Conservation (phyloP, 2,888 invertebrate genomes). For the Synergus laeviventris region DNA sequence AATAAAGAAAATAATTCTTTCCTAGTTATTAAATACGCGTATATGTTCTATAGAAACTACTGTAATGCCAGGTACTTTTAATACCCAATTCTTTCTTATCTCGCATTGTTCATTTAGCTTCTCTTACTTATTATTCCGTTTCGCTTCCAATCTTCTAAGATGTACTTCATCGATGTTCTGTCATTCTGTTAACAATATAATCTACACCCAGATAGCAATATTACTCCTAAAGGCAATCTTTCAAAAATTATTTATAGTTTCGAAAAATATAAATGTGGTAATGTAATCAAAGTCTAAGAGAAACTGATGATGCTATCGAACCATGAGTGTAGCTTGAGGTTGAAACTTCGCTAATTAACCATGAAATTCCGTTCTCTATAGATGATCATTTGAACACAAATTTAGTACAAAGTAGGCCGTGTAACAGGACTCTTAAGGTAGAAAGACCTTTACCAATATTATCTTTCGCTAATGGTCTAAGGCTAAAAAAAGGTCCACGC, state of each 20-base stretch:
- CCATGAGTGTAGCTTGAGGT: background rate
- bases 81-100: constrained; percentile 4
- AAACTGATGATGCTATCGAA: no score
- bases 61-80: background rate
- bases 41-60: no score
- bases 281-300: background rate
- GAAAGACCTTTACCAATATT: constrained; percentile 16
- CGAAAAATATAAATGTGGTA: background rate
- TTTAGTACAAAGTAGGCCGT: background rate
- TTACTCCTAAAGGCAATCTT: background rate
- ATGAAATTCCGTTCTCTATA: background rate
- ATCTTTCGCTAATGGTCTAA: constrained; percentile 15
- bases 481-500: background rate
- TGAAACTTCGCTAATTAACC: background rate
- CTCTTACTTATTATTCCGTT: constrained; percentile 34
- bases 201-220: background rate
- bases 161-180: background rate
- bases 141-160: constrained; percentile 35
- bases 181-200: constrained; percentile 13
- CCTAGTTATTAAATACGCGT: no score
- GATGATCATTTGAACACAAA: background rate
- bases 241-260: background rate
- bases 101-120: constrained; percentile 33
- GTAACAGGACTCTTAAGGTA: background rate
- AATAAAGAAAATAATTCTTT: no score